A percentile compares a stretch with the other conserved stretches of the same genome.
Evolutionary conservation across 1,140 invertebrate genomes (phyloP).

Genomic region (Drosophila nikananu): DNA sequence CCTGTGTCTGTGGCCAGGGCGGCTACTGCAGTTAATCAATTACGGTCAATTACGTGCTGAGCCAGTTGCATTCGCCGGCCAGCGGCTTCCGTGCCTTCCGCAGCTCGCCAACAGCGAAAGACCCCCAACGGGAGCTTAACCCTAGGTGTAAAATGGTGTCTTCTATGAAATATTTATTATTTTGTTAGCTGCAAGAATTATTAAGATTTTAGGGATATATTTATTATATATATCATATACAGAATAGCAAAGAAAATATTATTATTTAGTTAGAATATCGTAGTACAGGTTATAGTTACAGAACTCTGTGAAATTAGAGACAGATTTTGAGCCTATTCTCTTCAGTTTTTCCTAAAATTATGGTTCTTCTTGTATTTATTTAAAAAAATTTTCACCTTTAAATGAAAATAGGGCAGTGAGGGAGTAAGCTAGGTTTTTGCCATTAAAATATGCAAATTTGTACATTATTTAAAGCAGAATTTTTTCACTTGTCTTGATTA

Average conservation of each 20-base stretch:
- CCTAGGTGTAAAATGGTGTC: neutral
- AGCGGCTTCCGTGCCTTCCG: constrained; percentile 20
- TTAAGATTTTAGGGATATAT: neutral
- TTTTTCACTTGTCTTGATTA: neutral
- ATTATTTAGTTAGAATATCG: neutral
- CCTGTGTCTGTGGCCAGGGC: constrained; percentile 20
- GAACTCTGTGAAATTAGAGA: no score
- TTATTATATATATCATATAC: neutral
- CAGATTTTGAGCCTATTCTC: no score
- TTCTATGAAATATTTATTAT: neutral
- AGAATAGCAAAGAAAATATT: neutral
- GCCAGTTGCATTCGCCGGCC: constrained; percentile 42
- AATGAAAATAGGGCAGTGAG: neutral
- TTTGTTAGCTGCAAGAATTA: neutral
- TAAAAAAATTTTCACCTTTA: neutral
- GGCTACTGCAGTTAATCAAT: constrained; percentile 75
- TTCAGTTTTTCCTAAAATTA: no score
- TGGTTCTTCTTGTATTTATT: no score
- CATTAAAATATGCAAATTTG: neutral
- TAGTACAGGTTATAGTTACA: no score
- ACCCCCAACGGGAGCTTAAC: constrained; percentile 7
- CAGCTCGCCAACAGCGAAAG: constrained; percentile 21
- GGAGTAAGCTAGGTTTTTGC: neutral
- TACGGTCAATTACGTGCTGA: constrained; percentile 69
- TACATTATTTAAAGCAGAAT: neutral